Percentiles rank a stretch among this genome's conserved stretches.
Conservation (phyloP, 2,888 invertebrate species). For the Epinotia bilunana region DNA sequence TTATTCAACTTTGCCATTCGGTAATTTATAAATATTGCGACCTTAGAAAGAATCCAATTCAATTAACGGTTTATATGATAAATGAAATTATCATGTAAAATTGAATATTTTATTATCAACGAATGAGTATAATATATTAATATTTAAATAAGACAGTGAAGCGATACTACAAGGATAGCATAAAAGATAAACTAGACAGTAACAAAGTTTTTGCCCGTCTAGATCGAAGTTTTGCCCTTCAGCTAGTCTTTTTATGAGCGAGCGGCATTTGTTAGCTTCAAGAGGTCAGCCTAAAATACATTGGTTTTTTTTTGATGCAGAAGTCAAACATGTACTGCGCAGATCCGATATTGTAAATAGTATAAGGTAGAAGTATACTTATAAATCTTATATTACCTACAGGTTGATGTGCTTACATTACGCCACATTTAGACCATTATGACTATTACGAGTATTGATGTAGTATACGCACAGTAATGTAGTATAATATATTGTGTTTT, state of each 20-base stretch:
- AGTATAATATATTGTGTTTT: too few relatives aligned
- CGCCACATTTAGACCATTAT: too few relatives aligned
- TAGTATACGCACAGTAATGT: too few relatives aligned
- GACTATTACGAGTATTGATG: too few relatives aligned
- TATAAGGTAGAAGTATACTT: background rate
- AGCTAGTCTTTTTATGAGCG: slow-evolving; percentile 24
- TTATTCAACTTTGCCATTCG: too few relatives aligned
- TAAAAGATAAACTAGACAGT: slow-evolving; percentile 20
- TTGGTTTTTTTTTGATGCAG: slow-evolving; percentile 9
- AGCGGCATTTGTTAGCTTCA: background rate
- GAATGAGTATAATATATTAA: background rate
- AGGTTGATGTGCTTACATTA: background rate
- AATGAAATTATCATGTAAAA: background rate
- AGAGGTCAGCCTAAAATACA: slow-evolving; percentile 9
- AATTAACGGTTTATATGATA: too few relatives aligned
- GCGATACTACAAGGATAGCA: background rate
- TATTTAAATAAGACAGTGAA: slow-evolving; percentile 15
- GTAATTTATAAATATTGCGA: too few relatives aligned
- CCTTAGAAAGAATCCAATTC: too few relatives aligned
- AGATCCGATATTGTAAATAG: background rate
- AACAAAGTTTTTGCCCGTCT: slow-evolving; percentile 16
- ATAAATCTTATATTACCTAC: background rate
- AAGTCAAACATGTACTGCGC: background rate
- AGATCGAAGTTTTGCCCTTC: slow-evolving; percentile 27
- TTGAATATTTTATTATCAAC: too few relatives aligned